A percentile compares a stretch with the other conserved stretches of the same genome.
phyloP scores from a whole-genome alignment of 2,888 invertebrate species.

The Pterobdella sp. region DNA sequence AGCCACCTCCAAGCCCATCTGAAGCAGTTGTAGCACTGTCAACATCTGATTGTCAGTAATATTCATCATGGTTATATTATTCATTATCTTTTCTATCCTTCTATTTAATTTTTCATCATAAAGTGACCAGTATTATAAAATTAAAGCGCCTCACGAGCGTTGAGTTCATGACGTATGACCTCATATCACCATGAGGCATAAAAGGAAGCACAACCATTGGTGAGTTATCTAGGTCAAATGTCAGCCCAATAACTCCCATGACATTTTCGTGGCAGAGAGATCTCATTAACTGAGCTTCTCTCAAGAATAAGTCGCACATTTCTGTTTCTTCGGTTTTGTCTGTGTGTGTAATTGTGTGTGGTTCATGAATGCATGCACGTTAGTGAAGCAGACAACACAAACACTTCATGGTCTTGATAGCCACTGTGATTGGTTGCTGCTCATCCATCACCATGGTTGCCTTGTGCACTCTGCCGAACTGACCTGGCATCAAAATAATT shows the following conservation, averaged over 20 bases:
- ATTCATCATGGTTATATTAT: too few relatives aligned
- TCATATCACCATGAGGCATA: slow-evolving; percentile 53
- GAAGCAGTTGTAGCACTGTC: slow-evolving; percentile 44
- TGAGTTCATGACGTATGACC: slow-evolving; percentile 49
- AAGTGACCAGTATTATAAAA: background rate
- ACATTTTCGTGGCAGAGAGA: slow-evolving; percentile 54
- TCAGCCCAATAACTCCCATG: slow-evolving; percentile 51
- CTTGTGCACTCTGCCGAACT: slow-evolving; percentile 36
- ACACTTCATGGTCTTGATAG: slow-evolving; percentile 47
- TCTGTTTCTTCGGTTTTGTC: slow-evolving; percentile 41
- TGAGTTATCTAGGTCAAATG: slow-evolving; percentile 47
- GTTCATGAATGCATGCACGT: background rate
- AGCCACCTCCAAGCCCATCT: slow-evolving; percentile 44
- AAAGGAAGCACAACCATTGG: slow-evolving; percentile 54
- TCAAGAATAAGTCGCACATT: slow-evolving; percentile 49
- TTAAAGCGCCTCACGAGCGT: slow-evolving; percentile 28
- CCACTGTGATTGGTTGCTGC: slow-evolving; percentile 40
- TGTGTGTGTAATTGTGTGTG: too few relatives aligned
- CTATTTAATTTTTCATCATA: background rate
- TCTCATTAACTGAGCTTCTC: slow-evolving; percentile 53
- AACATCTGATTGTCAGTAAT: slow-evolving; percentile 41
- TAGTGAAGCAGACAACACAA: slow-evolving; percentile 11
- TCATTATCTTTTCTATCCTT: too few relatives aligned
- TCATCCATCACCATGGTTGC: slow-evolving; percentile 22
- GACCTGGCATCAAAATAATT: slow-evolving; percentile 30